A percentile compares a stretch with the other conserved stretches of the same genome.
Evolutionary conservation across 2,888 invertebrate genomes (phyloP).

Genomic region (Lissocephala sabroskyi): DNA sequence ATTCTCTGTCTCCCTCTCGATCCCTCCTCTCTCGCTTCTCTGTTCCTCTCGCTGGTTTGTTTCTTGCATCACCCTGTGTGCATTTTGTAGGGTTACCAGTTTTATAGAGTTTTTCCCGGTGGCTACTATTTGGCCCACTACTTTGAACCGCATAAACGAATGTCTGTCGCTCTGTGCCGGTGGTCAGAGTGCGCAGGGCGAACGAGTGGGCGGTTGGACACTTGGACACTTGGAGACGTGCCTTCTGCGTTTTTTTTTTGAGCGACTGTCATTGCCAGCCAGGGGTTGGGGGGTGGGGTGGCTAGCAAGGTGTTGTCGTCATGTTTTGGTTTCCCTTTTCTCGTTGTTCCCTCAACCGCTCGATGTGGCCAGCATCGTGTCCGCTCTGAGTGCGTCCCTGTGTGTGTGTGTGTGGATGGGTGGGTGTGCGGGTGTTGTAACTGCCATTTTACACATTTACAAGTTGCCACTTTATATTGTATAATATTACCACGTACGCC

Average conservation of each 20-base stretch:
- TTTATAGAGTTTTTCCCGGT: constrained; percentile 12
- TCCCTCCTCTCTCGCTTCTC: too few relatives aligned
- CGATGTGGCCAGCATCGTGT: constrained; percentile 25
- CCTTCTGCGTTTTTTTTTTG: constrained; percentile 9
- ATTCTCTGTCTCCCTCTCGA: too few relatives aligned
- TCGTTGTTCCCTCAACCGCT: too few relatives aligned
- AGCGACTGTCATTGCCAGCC: constrained; percentile 2
- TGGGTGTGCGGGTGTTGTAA: constrained; percentile 38
- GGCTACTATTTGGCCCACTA: constrained; percentile 51
- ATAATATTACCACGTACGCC: constrained; percentile 58
- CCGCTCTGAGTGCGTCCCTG: background rate
- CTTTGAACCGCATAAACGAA: constrained; percentile 50
- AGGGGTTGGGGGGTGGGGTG: too few relatives aligned
- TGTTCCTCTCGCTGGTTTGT: too few relatives aligned
- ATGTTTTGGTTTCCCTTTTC: constrained; percentile 5
- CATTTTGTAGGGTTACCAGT: too few relatives aligned
- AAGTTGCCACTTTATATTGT: constrained; percentile 64
- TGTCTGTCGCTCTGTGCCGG: too few relatives aligned
- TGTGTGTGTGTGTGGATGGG: background rate
- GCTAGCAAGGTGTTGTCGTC: constrained; percentile 1
- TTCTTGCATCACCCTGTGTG: too few relatives aligned
- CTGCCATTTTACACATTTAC: constrained; percentile 63
- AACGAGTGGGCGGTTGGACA: constrained; percentile 15
- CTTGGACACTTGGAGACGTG: constrained; percentile 35
- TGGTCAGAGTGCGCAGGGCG: too few relatives aligned